Conservation (phyloP, 1,140 invertebrate genomes). For the Oreohelix idahoensis region DNA sequence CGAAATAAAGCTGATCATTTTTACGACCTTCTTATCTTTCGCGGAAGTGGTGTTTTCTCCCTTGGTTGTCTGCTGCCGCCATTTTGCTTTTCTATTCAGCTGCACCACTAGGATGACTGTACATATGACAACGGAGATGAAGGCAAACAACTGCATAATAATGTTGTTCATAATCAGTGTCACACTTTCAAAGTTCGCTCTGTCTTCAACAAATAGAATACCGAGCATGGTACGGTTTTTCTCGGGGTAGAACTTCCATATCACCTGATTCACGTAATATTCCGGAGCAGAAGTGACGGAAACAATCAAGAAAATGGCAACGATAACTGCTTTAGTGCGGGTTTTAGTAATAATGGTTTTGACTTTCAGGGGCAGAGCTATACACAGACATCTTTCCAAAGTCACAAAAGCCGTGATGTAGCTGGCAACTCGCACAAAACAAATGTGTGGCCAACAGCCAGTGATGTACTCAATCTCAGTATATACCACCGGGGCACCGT, state of each 20-base stretch:
- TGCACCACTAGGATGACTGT: conserved; percentile 21
- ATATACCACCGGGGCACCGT: background rate
- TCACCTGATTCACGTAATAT: conserved; percentile 15
- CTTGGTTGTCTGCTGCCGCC: background rate
- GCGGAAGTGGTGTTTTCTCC: background rate
- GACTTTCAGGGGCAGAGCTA: conserved; percentile 11
- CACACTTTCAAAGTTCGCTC: background rate
- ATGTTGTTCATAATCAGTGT: conserved; percentile 25
- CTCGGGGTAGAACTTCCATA: conserved; percentile 24
- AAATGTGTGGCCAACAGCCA: conserved; percentile 18
- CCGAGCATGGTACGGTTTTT: conserved; percentile 12
- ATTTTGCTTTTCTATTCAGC: conserved; percentile 12
- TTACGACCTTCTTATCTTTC: conserved; percentile 15
- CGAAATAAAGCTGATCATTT: conserved; percentile 26
- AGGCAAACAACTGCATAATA: conserved; percentile 12
- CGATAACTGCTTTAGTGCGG: background rate
- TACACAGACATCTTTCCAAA: conserved; percentile 20
- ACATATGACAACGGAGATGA: background rate
- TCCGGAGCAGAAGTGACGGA: background rate
- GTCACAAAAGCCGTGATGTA: conserved; percentile 30
- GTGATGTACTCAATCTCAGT: conserved; percentile 10
- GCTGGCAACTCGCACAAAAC: conserved; percentile 6
- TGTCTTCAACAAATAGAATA: background rate
- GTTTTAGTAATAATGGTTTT: background rate
- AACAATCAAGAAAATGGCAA: conserved; percentile 12